phyloP scores from a whole-genome alignment of 1,140 invertebrate species.

The Apolygus lucorum region DNA sequence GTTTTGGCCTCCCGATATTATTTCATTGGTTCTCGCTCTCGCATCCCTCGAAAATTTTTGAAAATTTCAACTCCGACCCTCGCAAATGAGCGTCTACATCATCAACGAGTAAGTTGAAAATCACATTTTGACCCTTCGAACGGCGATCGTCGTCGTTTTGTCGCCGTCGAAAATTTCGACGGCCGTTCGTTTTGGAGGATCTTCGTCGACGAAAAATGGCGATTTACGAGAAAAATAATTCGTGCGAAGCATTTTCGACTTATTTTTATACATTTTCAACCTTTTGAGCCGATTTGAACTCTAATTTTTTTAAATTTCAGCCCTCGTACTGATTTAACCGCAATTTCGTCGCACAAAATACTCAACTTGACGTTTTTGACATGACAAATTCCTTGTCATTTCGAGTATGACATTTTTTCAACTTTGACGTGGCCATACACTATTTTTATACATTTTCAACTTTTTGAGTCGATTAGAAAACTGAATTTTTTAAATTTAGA shows the following conservation, averaged over 20 bases:
- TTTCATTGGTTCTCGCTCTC: not conserved
- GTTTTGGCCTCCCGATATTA: not conserved
- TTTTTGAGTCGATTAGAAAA: too few relatives aligned
- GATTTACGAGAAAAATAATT: too few relatives aligned
- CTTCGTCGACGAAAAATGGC: not conserved
- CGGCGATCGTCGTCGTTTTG: not conserved
- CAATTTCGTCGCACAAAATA: too few relatives aligned
- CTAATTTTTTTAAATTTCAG: too few relatives aligned
- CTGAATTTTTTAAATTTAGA: too few relatives aligned
- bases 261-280: not conserved
- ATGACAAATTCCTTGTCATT: too few relatives aligned
- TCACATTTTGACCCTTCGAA: not conserved
- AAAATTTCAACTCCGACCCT: not conserved
- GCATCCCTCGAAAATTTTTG: not conserved
- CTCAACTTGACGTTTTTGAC: too few relatives aligned
- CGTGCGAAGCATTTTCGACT: too few relatives aligned
- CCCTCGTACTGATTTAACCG: too few relatives aligned
- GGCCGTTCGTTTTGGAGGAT: not conserved
- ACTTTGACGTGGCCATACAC: too few relatives aligned
- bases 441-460: too few relatives aligned
- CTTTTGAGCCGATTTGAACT: not conserved
- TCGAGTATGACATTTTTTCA: too few relatives aligned
- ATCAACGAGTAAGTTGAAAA: constrained; percentile 3
- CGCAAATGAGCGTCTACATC: not conserved
- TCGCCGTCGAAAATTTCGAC: not conserved